Base-by-base conservation (phyloP, 2,797 vertebrate genomes). In the Onychomys arenicola region DNA sequence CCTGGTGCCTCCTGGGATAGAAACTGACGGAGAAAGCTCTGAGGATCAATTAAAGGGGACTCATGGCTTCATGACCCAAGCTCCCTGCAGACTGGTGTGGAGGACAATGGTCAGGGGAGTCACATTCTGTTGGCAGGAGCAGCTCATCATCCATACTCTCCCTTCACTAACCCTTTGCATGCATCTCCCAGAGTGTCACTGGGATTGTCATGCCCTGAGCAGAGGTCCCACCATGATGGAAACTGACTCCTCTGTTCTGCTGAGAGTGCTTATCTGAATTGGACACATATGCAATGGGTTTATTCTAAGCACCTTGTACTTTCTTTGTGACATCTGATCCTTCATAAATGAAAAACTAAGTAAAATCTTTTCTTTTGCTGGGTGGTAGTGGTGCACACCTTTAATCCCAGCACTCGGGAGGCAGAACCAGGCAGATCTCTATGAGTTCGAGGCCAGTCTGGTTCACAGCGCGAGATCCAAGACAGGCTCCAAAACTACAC, bases 1-100 rank as follows among this genome's bases (percentile, higher is more conserved):
- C 75, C 75, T 52, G 16, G 10, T 27, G n/a, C 27, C 57, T 29
- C 75, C 37, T 40, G 57, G 90, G 81, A 76, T 40, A 37, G 55
- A 59, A 67, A 76, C 57, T 81, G 14, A 71, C 32, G 65, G 14
- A 34, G 27, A 86, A 92, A 75, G 32, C 81, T 43, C 75, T 69
- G 3, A 29, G 81, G 90, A 49, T 9, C 90, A 94, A 93, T 94
- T 96, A 95, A 61, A 17, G 4, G 21, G 23, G 21, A 52, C 32
- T 1, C 5, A 0, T 52, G 81, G 34, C 65, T 43, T 81, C 59
- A 57, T 65, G 90, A 81, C 49, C 65, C 71, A 81, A n/a, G 40
- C 49, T 92, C 32, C 34, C 63, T 69, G 29, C 13, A 94, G 71
- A 76, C 27, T 61, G 8, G 14, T 25, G 23, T 55, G 27, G 52